These are phyloP conservation scores for Ascaphus truei DNA, from an alignment of 2,113 vertebrate genomes.

Conservation along the genomic window DNA sequence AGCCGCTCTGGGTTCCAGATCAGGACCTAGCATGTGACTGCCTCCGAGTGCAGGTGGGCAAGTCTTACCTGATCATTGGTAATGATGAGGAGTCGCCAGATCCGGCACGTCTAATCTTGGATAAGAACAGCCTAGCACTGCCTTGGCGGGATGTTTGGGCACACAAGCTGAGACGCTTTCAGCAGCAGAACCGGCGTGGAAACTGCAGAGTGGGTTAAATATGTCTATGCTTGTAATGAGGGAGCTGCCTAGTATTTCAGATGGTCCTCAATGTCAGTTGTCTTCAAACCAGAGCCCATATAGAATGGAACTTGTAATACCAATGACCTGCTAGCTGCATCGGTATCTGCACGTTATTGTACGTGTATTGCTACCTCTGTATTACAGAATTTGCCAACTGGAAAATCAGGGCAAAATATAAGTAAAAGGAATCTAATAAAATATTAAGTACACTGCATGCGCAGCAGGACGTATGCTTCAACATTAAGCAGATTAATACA, in stretches of 20 bases:
- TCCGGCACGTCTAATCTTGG: constrained; percentile 69
- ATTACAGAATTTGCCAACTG: not conserved
- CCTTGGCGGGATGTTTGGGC: constrained; percentile 85
- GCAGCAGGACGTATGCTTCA: not conserved
- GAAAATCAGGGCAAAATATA: not conserved
- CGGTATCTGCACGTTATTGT: not conserved
- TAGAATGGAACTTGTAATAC: constrained; percentile 23
- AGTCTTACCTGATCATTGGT: constrained; percentile 67
- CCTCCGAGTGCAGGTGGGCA: constrained; percentile 66
- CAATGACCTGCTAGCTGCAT: not conserved
- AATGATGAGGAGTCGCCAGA: constrained; percentile 66
- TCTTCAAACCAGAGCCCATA: not conserved
- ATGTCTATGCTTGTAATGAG: not conserved
- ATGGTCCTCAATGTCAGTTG: not conserved
- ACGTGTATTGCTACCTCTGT: constrained; percentile 18
- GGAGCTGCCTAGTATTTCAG: not conserved
- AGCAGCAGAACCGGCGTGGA: constrained; percentile 73
- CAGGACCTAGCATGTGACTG: constrained; percentile 77
- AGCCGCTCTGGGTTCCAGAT: constrained; percentile 77
- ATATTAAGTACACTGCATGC: not conserved
- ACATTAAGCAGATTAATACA: not conserved
- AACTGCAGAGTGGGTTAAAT: constrained; percentile 55
- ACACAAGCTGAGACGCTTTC: constrained; percentile 72
- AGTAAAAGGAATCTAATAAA: not conserved
- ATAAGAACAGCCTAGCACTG: constrained; percentile 74